These are phyloP conservation scores for Caradrina kadenii DNA, from an alignment of 2,888 invertebrate genomes.

Conservation along the genomic window DNA sequence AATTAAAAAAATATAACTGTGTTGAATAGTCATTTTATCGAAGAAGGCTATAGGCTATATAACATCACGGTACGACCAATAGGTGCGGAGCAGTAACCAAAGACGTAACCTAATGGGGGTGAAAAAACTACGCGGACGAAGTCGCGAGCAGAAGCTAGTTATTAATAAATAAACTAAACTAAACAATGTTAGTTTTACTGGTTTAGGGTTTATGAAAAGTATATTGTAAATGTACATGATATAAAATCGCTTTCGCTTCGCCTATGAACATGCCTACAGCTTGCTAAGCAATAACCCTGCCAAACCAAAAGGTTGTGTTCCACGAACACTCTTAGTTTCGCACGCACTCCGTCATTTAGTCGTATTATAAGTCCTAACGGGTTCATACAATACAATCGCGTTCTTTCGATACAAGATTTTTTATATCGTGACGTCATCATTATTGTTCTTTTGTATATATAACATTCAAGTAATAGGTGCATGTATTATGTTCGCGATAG, in stretches of 20 bases:
- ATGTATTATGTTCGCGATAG: conserved; percentile 15
- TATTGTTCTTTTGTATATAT: conserved; percentile 44
- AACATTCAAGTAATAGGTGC: conserved; percentile 31
- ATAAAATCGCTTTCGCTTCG: conserved; percentile 14
- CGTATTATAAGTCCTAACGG: conserved; percentile 46
- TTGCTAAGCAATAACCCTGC: conserved; percentile 7
- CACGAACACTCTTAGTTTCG: conserved; percentile 41
- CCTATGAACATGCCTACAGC: conserved; percentile 2
- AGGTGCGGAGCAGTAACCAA: too few species aligned
- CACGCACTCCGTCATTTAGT: conserved; percentile 13
- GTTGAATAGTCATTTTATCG: too few species aligned
- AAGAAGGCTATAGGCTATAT: too few species aligned
- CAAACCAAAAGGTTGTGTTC: conserved; percentile 20
- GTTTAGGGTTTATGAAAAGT: too few species aligned
- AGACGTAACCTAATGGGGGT: too few species aligned
- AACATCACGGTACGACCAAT: too few species aligned
- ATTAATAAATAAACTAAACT: too few species aligned
- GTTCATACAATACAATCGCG: conserved; percentile 23
- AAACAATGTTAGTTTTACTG: too few species aligned
- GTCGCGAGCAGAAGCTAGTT: too few species aligned
- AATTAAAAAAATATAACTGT: too few species aligned
- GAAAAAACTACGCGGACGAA: too few species aligned
- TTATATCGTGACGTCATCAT: conserved; percentile 48
- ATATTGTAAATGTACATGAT: too few species aligned
- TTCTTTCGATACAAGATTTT: conserved; percentile 36